A percentile compares a stretch with the other conserved stretches of the same genome.
These are phyloP conservation scores for Salvelinus alpinus DNA, from an alignment of 2,113 vertebrate genomes.

Conservation along the genomic window DNA sequence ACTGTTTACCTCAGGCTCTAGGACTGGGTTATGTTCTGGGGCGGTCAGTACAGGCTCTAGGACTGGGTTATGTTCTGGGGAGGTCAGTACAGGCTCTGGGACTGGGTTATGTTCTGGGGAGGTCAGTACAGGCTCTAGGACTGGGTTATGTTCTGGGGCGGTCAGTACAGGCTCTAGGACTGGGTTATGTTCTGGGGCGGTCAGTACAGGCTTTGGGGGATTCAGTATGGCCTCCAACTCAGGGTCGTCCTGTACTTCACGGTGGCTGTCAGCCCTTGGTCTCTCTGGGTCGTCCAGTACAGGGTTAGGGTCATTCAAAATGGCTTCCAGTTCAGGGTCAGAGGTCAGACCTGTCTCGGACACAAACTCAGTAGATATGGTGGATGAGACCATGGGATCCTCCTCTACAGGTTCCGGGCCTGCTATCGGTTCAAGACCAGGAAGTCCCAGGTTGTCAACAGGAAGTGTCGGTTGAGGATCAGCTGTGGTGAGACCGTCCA, in stretches of 20 bases:
- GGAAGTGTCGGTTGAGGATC: slow-evolving; percentile 2
- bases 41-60: too few species aligned
- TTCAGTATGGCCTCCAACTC: background rate
- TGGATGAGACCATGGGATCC: background rate
- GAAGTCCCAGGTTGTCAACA: background rate
- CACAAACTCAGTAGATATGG: background rate
- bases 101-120: too few species aligned
- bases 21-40: too few species aligned
- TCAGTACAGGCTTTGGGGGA: background rate
- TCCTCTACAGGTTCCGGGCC: background rate
- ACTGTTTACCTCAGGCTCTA: too few species aligned
- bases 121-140: background rate
- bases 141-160: too few species aligned
- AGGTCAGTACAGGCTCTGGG: background rate
- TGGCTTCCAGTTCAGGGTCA: slow-evolving; percentile 12
- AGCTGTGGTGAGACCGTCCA: slow-evolving; percentile 26
- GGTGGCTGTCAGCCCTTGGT: background rate
- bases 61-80: too few species aligned
- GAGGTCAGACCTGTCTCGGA: accelerated
- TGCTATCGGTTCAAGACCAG: background rate
- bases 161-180: background rate
- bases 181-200: too few species aligned
- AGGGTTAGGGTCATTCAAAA: background rate
- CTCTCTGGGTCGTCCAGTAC: too few species aligned
- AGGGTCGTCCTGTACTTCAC: background rate